Base-by-base conservation (phyloP, 2,888 invertebrate species). In the Nomada ruficornis region DNA sequence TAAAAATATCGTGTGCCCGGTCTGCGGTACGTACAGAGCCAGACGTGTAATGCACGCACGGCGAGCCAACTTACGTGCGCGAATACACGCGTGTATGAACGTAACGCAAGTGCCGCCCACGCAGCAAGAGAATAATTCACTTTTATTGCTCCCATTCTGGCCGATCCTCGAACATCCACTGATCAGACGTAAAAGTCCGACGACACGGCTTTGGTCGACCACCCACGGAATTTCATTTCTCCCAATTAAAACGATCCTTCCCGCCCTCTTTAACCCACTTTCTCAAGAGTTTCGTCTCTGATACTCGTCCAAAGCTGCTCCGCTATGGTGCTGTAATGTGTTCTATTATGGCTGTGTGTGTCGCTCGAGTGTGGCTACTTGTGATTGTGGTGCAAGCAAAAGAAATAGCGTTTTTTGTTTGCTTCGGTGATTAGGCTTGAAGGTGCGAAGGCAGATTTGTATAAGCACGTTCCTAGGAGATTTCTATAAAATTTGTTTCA, bases 1-100 rank as follows among this genome's bases (percentile, higher is more conserved):
- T 86, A 86, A 86, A 86, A 86, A 86, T 86, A 86, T 77, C 86
- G 65, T 47, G 64, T 57, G 78, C 78, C 69, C 59, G 55, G 69
- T 64, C 69, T 52, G 44, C 26, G 11, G 55, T 69, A 68, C 23
- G 55, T 55, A 59, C 72, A 26, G 54, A 60, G n/a, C 55, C 68
- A 50, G 18, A 62, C 67, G 44, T 23, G 47, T 60, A 26, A 52
- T 23, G 73, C 68, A 60, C 50, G 59, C 76, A 72, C 52, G 73
- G 50, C 36, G 65, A 52, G 44, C 23, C 54, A 52, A 52, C 26
- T 44, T 67, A 62, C 64, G 29, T 60, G 70, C 26, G 59, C 54
- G 67, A 65, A 70, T 77, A 72, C 55, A 52, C 55, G 73, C 47
- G 62, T 59, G 57, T 18, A 54, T 73, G 54, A 64, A 60, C 57